These are phyloP conservation scores for Carlito syrichta DNA, from an alignment of 2,113 vertebrate species.

Conservation along the genomic window DNA sequence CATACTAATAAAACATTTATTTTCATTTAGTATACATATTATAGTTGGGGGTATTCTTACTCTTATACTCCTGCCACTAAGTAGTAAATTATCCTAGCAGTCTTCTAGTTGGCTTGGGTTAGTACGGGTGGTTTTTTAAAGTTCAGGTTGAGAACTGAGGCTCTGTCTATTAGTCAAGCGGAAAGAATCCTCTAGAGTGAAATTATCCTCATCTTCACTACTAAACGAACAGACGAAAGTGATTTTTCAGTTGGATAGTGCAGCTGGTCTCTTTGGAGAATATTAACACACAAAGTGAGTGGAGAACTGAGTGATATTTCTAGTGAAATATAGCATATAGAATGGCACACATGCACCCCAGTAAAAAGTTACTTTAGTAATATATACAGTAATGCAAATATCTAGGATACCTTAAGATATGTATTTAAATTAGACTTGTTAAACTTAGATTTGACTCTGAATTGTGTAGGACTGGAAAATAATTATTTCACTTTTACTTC, in stretches of 20 bases:
- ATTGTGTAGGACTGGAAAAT: neutral
- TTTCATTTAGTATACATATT: neutral
- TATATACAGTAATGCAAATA: neutral
- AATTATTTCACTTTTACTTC: neutral
- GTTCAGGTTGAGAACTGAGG: neutral
- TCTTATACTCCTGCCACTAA: neutral
- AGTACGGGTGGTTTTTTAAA: neutral
- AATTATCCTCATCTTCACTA: conserved; percentile 18
- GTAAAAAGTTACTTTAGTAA: neutral
- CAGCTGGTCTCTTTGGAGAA: conserved; percentile 20
- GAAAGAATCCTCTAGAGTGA: conserved; percentile 48
- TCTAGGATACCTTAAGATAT: neutral
- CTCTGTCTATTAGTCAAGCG: conserved; percentile 26
- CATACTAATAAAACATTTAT: neutral
- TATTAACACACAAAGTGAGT: neutral
- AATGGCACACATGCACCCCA: neutral
- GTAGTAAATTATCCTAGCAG: neutral
- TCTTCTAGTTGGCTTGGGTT: neutral
- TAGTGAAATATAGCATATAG: neutral
- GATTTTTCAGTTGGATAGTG: conserved; percentile 35
- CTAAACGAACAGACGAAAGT: neutral
- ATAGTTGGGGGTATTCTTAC: neutral
- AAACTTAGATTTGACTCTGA: neutral
- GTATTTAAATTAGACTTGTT: neutral
- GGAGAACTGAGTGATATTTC: neutral